Conservation (phyloP, 2,797 vertebrate genomes). For the Amblyopsis hoosieri region DNA sequence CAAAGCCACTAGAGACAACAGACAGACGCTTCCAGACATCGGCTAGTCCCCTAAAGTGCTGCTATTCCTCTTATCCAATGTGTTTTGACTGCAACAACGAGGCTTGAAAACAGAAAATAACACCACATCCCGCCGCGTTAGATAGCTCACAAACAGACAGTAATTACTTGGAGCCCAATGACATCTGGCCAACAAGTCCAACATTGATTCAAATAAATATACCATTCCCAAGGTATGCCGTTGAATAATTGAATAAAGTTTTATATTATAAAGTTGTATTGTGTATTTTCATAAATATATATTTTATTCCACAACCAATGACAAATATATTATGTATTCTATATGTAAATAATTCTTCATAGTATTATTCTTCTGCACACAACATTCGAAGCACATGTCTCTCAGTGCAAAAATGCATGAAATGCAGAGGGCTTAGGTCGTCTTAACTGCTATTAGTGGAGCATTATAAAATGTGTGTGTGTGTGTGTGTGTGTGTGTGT, state of each 20-base stretch:
- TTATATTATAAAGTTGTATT: too few relatives aligned
- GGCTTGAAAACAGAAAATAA: slow-evolving; percentile 72
- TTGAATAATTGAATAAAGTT: too few relatives aligned
- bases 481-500: slow-evolving; percentile 39
- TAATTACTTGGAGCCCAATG: slow-evolving; percentile 63
- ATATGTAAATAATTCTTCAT: background rate
- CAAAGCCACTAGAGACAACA: slow-evolving; percentile 60
- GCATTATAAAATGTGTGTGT: slow-evolving; percentile 61
- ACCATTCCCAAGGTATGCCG: background rate
- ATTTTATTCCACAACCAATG: background rate
- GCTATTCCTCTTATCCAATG: slow-evolving; percentile 74
- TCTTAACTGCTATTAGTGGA: slow-evolving; percentile 74
- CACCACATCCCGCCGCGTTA: slow-evolving; percentile 58
- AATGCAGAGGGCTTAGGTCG: slow-evolving; percentile 60
- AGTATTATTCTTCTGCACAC: slow-evolving; percentile 1
- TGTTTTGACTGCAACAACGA: slow-evolving; percentile 73
- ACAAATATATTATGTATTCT: background rate
- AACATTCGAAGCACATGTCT: slow-evolving; percentile 42
- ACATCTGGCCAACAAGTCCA: slow-evolving; percentile 68
- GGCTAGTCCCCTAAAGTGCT: slow-evolving; percentile 63
- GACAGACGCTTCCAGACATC: slow-evolving; percentile 75
- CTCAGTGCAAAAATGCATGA: slow-evolving; percentile 50
- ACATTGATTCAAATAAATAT: slow-evolving; percentile 21
- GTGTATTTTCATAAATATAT: too few relatives aligned
- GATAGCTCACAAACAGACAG: slow-evolving; percentile 65